Conservation (phyloP, 2,888 invertebrate genomes). For the Drosophila diplacantha region DNA sequence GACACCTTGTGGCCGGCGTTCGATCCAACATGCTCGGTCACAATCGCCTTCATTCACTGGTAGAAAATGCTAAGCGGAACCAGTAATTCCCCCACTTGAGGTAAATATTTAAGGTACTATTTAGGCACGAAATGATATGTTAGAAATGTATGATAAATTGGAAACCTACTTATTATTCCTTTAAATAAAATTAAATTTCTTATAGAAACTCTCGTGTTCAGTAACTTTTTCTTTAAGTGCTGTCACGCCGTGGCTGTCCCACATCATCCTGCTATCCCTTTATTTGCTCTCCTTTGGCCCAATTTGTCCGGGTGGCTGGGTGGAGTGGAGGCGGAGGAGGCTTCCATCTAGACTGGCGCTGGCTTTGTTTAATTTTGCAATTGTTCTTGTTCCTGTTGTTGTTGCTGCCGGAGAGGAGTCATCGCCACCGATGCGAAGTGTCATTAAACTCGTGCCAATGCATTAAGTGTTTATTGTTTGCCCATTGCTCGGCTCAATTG, state of each 20-base stretch:
- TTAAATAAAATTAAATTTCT: not conserved
- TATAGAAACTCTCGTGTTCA: too few species aligned
- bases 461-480: conserved; percentile 42
- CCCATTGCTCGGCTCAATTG: conserved; percentile 36
- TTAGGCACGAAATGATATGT: too few species aligned
- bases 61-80: not conserved
- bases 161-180: not conserved
- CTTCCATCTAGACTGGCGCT: conserved; percentile 10
- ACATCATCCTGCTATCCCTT: conserved; percentile 4
- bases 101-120: not conserved
- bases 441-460: conserved; percentile 42
- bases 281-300: conserved; percentile 23
- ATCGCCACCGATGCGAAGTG: conserved; percentile 28
- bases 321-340: not conserved
- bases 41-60: not conserved
- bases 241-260: not conserved
- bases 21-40: conserved; percentile 23
- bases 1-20: conserved; percentile 36
- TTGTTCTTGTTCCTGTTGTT: conserved; percentile 20
- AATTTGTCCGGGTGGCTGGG: conserved; percentile 17
- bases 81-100: not conserved
- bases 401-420: conserved; percentile 20
- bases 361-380: conserved; percentile 45
- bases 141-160: not conserved
- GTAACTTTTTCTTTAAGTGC: conserved; percentile 2